These are phyloP conservation scores for Physocephala rufipes DNA, from an alignment of 2,888 invertebrate species.

Conservation along the genomic window DNA sequence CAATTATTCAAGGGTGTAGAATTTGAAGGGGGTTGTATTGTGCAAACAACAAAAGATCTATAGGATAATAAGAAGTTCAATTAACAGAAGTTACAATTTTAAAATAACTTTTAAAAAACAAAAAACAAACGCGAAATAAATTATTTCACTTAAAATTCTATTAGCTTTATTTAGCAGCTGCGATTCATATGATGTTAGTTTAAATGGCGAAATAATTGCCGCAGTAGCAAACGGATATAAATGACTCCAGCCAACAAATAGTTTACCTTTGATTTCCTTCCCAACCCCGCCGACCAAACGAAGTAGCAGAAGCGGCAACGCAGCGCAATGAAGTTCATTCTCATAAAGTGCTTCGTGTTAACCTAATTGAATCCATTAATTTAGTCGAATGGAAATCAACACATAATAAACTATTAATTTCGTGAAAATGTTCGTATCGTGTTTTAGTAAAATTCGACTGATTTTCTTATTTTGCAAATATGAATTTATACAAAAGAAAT, in stretches of 20 bases:
- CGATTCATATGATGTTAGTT: constrained; percentile 27
- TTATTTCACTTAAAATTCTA: constrained; percentile 35
- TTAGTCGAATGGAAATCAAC: not conserved
- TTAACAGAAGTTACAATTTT: too few relatives aligned
- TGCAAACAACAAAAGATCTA: too few relatives aligned
- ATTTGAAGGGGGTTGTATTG: too few relatives aligned
- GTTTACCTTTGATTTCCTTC: not conserved
- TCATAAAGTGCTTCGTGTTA: constrained; percentile 17
- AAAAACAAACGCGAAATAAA: constrained; percentile 7
- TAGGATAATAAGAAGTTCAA: too few relatives aligned
- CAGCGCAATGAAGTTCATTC: not conserved
- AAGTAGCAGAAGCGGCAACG: not conserved
- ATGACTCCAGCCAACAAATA: not conserved
- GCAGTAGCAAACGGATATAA: constrained; percentile 1
- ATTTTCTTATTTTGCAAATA: too few relatives aligned
- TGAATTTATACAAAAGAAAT: too few relatives aligned
- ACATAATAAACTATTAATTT: too few relatives aligned
- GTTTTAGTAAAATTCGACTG: too few relatives aligned
- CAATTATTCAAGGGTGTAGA: too few relatives aligned
- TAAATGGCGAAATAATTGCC: constrained; percentile 36
- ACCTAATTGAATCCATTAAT: constrained; percentile 31
- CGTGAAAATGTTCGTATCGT: too few relatives aligned
- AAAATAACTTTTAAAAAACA: too few relatives aligned
- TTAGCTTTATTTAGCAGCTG: constrained; percentile 13
- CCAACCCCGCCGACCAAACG: not conserved